phyloP scores from a whole-genome alignment of 2,113 vertebrate species.

The Antechinus flavipes region DNA sequence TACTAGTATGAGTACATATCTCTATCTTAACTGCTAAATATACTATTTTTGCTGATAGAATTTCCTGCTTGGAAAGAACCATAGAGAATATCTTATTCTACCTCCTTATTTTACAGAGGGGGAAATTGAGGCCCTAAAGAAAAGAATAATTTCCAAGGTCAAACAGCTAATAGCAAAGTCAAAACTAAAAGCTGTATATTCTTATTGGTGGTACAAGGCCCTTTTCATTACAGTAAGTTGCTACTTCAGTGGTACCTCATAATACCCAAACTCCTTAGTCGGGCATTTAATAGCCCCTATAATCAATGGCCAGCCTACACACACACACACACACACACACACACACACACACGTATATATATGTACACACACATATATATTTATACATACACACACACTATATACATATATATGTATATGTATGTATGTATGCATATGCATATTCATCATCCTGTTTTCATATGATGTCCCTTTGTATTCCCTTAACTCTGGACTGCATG shows the following conservation, averaged over 20 bases:
- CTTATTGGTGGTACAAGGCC: not conserved
- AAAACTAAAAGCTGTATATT: not conserved
- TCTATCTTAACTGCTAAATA: not conserved
- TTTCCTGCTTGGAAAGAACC: not conserved
- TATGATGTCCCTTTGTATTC: not conserved
- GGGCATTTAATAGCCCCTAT: not conserved
- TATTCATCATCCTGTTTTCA: not conserved
- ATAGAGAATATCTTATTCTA: not conserved
- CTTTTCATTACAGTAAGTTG: not conserved
- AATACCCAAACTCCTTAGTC: not conserved
- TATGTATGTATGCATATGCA: too few relatives aligned
- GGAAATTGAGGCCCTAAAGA: not conserved
- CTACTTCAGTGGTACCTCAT: not conserved
- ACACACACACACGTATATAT: too few relatives aligned
- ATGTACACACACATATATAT: not conserved
- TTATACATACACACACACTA: not conserved
- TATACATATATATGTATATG: not conserved
- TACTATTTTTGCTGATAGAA: not conserved
- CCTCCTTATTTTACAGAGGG: not conserved
- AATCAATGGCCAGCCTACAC: not conserved
- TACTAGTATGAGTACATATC: not conserved
- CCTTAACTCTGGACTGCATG: not conserved
- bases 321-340: not conserved
- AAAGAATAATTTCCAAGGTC: not conserved
- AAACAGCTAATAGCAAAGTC: not conserved